Evolutionary conservation across 2,797 vertebrate species (phyloP).

Genomic region (Eulemur albifrons): DNA sequence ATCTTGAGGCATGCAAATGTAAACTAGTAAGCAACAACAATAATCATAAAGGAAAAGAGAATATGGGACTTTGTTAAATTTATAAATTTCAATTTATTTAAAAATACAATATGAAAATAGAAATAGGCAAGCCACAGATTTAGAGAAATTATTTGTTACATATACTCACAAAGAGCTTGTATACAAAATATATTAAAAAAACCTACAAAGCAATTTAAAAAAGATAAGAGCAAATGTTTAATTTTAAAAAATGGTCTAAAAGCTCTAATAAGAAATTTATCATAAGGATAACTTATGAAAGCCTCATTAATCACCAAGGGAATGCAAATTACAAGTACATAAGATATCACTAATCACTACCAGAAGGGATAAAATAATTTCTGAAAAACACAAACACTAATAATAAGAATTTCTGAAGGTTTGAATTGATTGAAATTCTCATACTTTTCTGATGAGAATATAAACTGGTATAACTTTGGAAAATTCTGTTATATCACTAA

Average conservation of each 20-base stretch:
- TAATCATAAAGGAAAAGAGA: neutral
- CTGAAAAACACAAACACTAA: neutral
- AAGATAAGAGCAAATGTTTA: neutral
- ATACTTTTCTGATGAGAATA: neutral
- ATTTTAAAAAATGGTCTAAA: neutral
- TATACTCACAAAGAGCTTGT: neutral
- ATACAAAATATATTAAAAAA: neutral
- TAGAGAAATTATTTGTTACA: neutral
- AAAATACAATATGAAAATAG: neutral
- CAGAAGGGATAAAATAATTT: neutral
- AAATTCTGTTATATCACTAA: neutral
- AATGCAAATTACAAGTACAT: neutral
- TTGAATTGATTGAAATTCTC: neutral
- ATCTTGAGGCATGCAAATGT: neutral
- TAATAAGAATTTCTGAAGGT: neutral
- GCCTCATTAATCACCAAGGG: neutral
- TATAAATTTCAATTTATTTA: neutral
- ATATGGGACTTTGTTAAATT: neutral
- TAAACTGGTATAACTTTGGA: neutral
- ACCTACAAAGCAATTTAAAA: neutral
- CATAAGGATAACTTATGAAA: neutral
- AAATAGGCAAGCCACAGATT: neutral
- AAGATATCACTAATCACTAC: neutral
- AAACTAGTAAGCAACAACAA: neutral
- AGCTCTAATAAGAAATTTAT: neutral